Evolutionary conservation across 2,113 vertebrate species (phyloP).

Genomic region (Lucifuga dentata): DNA sequence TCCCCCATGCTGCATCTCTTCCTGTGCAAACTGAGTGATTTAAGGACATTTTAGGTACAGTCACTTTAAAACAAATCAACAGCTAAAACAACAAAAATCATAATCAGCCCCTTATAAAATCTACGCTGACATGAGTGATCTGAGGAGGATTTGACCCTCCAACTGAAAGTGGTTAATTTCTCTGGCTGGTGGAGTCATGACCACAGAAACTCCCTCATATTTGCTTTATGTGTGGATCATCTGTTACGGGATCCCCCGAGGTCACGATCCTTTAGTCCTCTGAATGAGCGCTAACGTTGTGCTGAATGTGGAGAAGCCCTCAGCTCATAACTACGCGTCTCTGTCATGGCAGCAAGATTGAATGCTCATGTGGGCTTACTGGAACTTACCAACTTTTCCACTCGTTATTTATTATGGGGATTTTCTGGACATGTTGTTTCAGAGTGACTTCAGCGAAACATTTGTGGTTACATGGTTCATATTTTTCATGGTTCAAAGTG

Average conservation of each 20-base stretch:
- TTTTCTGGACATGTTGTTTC: too few species aligned
- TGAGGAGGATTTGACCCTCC: too few species aligned
- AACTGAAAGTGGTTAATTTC: conserved; percentile 10
- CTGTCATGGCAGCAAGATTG: conserved; percentile 9
- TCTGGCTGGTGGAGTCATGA: background rate
- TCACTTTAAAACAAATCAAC: too few species aligned
- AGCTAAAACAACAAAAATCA: too few species aligned
- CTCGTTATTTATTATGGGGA: background rate
- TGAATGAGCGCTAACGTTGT: conserved; percentile 32
- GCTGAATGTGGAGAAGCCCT: background rate
- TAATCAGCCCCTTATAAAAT: too few species aligned
- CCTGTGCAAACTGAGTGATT: too few species aligned
- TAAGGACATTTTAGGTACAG: too few species aligned
- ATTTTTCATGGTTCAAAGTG: too few species aligned
- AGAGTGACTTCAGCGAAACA: background rate
- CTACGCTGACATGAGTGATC: too few species aligned
- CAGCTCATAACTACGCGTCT: conserved; percentile 10
- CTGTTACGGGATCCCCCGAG: conserved; percentile 19
- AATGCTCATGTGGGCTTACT: background rate
- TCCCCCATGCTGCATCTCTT: too few species aligned
- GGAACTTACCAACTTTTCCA: background rate
- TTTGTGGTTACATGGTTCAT: background rate
- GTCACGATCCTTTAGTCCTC: conserved; percentile 14
- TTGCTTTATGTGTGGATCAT: conserved; percentile 25
- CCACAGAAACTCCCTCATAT: background rate